Base-by-base conservation (phyloP, 2,113 vertebrate genomes). In the Spheniscus mendiculus region DNA sequence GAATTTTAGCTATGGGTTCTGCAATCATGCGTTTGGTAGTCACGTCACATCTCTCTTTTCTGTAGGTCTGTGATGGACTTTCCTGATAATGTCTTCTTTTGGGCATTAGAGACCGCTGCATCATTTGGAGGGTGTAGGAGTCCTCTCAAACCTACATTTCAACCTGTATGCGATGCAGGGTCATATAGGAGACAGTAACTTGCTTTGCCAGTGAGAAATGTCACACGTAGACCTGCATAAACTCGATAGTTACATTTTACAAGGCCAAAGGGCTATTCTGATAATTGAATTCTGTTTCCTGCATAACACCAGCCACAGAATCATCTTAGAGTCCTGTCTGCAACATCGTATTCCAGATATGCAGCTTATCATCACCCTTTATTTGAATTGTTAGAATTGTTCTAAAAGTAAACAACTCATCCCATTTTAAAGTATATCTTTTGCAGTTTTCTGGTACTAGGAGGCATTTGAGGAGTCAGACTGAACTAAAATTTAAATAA, bases 201-300 rank as follows among this genome's bases (percentile, higher is more conserved):
- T n/a, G 27, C 76, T 70, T 38, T 79, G 78, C n/a, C 11, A 21
- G 66, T 40, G 89, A 91, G 94, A 89, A 95, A 91, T 65, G 38
- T 79, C 83, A 89, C 77, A 76, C 1, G 8, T 8, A 86, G 61
- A 80, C 93, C 53, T 47, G 58, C 81, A 93, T 89, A 95, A 96
- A 93, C 69, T 66, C 0, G 0, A 58, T 8, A 87, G 84, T 56
- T 93, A 79, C 21, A 26, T 89, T 96, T 94, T 94, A 95, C 58
- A 70, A 90, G 94, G 73, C 78, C 66, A 90, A 96, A 70, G 56
- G 45, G 67, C 66, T 85, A 11, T 72, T 91, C 49, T 45, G 83
- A 72, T 94, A 96, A 96, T 73, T 91, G 73, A 96, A 94, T 96
- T 93, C 93, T 82, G 81, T 47, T 92, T 91, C 83, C 89, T 85